Evolutionary conservation across 1,140 invertebrate species (phyloP).

Genomic region (Ridgeia piscesae): DNA sequence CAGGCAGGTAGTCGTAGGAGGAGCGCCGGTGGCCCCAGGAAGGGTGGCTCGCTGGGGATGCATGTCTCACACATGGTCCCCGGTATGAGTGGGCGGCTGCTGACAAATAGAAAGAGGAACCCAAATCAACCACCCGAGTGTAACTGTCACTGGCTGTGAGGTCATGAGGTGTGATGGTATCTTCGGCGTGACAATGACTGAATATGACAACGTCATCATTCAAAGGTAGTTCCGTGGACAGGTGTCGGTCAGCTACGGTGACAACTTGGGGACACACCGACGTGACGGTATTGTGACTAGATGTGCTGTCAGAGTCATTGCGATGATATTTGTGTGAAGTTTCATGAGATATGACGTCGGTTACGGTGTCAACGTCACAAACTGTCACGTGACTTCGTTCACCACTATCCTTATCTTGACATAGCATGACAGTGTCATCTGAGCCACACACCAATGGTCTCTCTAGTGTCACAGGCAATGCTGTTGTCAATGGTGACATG

Average conservation of each 20-base stretch:
- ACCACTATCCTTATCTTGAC: not conserved
- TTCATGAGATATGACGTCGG: not conserved
- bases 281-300: not conserved
- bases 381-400: not conserved
- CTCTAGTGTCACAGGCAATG: not conserved
- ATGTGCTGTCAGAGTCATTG: not conserved
- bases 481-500: not conserved
- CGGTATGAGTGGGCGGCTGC: not conserved
- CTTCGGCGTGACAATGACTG: not conserved
- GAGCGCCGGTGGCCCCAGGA: not conserved
- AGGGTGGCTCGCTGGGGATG: not conserved
- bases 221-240: not conserved
- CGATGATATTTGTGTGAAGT: not conserved
- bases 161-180: not conserved
- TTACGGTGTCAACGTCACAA: not conserved
- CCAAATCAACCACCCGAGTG: not conserved
- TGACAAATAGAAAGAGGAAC: not conserved
- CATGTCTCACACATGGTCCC: not conserved
- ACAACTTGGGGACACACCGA: not conserved
- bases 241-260: not conserved
- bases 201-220: not conserved
- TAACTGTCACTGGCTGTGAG: not conserved
- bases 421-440: not conserved
- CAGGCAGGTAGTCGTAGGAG: not conserved
- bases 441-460: not conserved